Evolutionary conservation across 1,140 invertebrate species (phyloP).

Genomic region (Paraescarpia echinospica): DNA sequence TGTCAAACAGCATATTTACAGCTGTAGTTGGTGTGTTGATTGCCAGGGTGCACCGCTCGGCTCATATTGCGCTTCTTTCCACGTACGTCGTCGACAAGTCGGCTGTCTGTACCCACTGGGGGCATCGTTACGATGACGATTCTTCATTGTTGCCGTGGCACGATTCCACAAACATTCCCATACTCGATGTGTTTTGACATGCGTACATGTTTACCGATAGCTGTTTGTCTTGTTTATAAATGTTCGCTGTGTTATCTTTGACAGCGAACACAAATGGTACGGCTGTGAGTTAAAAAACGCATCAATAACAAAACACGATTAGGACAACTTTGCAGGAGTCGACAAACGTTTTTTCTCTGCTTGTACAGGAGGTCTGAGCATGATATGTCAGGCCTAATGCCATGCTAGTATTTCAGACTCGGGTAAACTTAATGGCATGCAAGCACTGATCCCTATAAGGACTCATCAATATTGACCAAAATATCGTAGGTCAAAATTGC

Average conservation of each 20-base stretch:
- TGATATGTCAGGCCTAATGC: background rate
- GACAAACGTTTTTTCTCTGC: background rate
- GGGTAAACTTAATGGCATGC: background rate
- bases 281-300: background rate
- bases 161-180: background rate
- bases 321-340: too few relatives aligned
- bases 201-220: background rate
- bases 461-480: background rate
- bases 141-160: background rate
- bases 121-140: background rate
- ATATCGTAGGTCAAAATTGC: background rate
- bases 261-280: background rate
- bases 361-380: background rate
- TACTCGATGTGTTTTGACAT: background rate
- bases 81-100: background rate
- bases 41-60: background rate
- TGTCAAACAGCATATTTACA: background rate
- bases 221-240: background rate
- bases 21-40: background rate
- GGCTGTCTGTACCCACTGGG: background rate
- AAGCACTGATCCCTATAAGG: background rate
- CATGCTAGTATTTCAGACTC: background rate
- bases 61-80: background rate
- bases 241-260: background rate
- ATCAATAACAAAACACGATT: background rate